phyloP scores from a whole-genome alignment of 53 echinoderm and acorn worm genomes.

The Mesocentrotus franciscanus region DNA sequence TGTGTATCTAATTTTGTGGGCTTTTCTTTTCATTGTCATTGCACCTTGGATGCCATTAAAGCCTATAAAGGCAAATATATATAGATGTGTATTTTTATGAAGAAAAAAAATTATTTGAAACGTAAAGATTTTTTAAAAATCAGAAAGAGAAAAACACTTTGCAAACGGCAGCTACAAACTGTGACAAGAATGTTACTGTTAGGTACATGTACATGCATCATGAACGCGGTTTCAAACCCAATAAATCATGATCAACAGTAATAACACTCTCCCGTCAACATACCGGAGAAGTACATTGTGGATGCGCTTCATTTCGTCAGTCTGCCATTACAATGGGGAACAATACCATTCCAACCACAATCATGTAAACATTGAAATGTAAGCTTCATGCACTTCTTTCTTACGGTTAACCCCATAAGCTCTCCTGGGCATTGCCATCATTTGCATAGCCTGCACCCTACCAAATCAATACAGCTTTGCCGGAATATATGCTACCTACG shows the following conservation, averaged over 20 bases:
- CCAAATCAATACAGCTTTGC: conserved; percentile 37
- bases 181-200: too few species aligned
- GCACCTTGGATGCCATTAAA: too few species aligned
- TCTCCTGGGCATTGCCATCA: background rate
- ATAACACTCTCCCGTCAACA: background rate
- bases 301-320: background rate
- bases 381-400: background rate
- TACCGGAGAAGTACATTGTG: background rate
- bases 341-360: background rate
- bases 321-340: background rate
- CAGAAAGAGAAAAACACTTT: too few species aligned
- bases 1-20: too few species aligned
- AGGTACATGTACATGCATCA: background rate
- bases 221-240: background rate
- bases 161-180: too few species aligned
- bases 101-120: too few species aligned
- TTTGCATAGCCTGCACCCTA: conserved; percentile 16
- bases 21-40: too few species aligned
- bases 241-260: background rate
- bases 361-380: conserved; percentile 21
- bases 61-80: too few species aligned
- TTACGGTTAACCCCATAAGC: background rate
- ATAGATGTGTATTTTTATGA: too few species aligned
- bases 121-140: too few species aligned
- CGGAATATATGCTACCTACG: background rate